Evolutionary conservation across 1,140 invertebrate genomes (phyloP).

Genomic region (Drosophila orena): DNA sequence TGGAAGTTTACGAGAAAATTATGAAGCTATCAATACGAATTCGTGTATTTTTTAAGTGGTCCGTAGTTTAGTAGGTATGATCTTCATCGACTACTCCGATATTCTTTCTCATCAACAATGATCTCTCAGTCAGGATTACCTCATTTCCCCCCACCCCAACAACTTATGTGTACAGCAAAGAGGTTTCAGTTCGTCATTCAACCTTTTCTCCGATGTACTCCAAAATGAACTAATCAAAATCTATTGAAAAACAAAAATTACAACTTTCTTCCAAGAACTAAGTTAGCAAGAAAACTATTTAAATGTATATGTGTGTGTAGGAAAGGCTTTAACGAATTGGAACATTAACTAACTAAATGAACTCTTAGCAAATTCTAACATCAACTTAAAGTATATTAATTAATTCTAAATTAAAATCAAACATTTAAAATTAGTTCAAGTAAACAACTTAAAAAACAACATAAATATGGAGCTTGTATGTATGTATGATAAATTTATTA

Average conservation of each 20-base stretch:
- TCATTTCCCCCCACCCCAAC: slow-evolving; percentile 6
- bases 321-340: slow-evolving; percentile 65
- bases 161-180: slow-evolving; percentile 19
- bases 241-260: slow-evolving; percentile 52
- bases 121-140: slow-evolving; percentile 3
- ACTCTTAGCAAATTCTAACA: slow-evolving; percentile 79
- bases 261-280: slow-evolving; percentile 79
- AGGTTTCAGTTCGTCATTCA: slow-evolving; percentile 65
- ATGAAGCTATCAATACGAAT: slow-evolving; percentile 46
- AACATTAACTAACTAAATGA: slow-evolving; percentile 56
- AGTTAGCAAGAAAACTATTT: slow-evolving; percentile 68
- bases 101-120: slow-evolving; percentile 32
- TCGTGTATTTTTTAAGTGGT: slow-evolving; percentile 72
- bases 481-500: slow-evolving; percentile 78
- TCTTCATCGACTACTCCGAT: slow-evolving; percentile 38
- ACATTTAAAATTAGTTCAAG: slow-evolving; percentile 75
- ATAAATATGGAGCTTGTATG: slow-evolving; percentile 76
- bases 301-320: slow-evolving; percentile 76
- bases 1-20: slow-evolving; percentile 10
- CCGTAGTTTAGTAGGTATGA: slow-evolving; percentile 73
- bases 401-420: slow-evolving; percentile 79
- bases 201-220: slow-evolving; percentile 20
- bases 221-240: slow-evolving; percentile 69
- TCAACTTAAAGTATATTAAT: slow-evolving; percentile 77
- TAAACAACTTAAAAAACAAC: slow-evolving; percentile 46